Percentiles rank a stretch among this genome's conserved stretches.
These are phyloP conservation scores for Drosophila percnosoma DNA, from an alignment of 2,888 invertebrate genomes.

Conservation along the genomic window DNA sequence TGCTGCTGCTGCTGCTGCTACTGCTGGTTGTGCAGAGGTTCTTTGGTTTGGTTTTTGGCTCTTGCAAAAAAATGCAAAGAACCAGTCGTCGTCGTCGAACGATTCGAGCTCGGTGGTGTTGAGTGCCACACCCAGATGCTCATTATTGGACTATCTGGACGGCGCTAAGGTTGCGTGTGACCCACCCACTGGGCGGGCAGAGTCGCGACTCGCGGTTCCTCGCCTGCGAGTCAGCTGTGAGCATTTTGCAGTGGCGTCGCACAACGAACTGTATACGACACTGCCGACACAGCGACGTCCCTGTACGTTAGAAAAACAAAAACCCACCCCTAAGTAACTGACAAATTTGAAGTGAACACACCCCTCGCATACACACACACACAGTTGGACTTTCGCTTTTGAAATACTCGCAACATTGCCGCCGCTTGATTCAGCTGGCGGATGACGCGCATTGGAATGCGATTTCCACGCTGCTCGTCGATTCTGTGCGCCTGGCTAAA, in stretches of 20 bases:
- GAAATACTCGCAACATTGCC: slow-evolving; percentile 4
- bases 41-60: slow-evolving; percentile 27
- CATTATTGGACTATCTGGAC: slow-evolving; percentile 61
- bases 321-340: slow-evolving; percentile 68
- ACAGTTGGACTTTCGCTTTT: slow-evolving; percentile 59
- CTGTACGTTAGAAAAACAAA: slow-evolving; percentile 15
- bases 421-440: slow-evolving; percentile 32
- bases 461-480: slow-evolving; percentile 1
- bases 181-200: slow-evolving; percentile 74
- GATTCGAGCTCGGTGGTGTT: slow-evolving; percentile 43
- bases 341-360: slow-evolving; percentile 62
- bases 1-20: slow-evolving; percentile 19
- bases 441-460: slow-evolving; percentile 67
- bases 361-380: slow-evolving; percentile 53
- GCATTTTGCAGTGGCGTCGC: slow-evolving; percentile 57
- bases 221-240: slow-evolving; percentile 45
- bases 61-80: slow-evolving; percentile 71
- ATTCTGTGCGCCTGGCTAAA: slow-evolving; percentile 78
- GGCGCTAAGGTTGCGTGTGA: slow-evolving; percentile 43
- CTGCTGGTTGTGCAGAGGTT: slow-evolving; percentile 41
- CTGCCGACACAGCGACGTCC: slow-evolving; percentile 28
- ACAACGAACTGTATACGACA: neutral
- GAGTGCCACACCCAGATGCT: slow-evolving; percentile 56
- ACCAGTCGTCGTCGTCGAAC: slow-evolving; percentile 53
- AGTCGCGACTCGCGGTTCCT: slow-evolving; percentile 41